phyloP scores from a whole-genome alignment of 2,888 invertebrate species.

The Tetrapedia diversipes region DNA sequence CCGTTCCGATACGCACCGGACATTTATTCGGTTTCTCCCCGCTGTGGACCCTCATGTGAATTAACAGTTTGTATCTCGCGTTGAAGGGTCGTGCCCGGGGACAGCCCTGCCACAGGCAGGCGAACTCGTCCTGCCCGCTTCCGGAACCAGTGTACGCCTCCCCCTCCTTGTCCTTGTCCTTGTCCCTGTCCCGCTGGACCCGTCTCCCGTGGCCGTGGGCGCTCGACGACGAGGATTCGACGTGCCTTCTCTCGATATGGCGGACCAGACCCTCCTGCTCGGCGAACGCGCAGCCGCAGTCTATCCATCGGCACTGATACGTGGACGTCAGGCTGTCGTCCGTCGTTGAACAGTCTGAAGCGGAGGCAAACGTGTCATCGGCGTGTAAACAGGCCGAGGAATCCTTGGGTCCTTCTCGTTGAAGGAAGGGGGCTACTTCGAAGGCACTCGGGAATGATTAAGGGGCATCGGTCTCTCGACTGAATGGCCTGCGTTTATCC shows the following conservation, averaged over 20 bases:
- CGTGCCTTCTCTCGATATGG: slow-evolving; percentile 94
- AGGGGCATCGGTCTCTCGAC: background rate
- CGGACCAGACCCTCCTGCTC: slow-evolving; percentile 91
- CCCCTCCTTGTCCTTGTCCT: slow-evolving; percentile 59
- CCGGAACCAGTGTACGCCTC: slow-evolving; percentile 23
- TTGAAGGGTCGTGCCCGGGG: slow-evolving; percentile 96
- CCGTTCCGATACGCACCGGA: slow-evolving; percentile 93
- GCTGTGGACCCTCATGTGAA: slow-evolving; percentile 98
- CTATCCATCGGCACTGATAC: slow-evolving; percentile 92
- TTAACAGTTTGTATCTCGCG: slow-evolving; percentile 98
- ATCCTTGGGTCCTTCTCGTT: background rate
- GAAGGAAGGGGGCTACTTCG: slow-evolving; percentile 19
- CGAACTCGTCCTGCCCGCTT: slow-evolving; percentile 88
- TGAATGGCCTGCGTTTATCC: slow-evolving; percentile 4
- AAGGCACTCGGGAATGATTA: background rate
- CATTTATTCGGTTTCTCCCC: slow-evolving; percentile 99
- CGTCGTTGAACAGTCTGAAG: slow-evolving; percentile 64
- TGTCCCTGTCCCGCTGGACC: slow-evolving; percentile 73
- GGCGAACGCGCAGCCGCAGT: slow-evolving; percentile 91
- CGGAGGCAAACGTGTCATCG: slow-evolving; percentile 28
- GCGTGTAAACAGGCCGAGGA: slow-evolving; percentile 26
- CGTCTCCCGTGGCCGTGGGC: slow-evolving; percentile 74
- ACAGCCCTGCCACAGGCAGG: slow-evolving; percentile 97
- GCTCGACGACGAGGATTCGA: slow-evolving; percentile 85
- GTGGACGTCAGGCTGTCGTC: slow-evolving; percentile 72